Conservation (phyloP, 2,888 invertebrate genomes). For the Sussaba pulchella region DNA sequence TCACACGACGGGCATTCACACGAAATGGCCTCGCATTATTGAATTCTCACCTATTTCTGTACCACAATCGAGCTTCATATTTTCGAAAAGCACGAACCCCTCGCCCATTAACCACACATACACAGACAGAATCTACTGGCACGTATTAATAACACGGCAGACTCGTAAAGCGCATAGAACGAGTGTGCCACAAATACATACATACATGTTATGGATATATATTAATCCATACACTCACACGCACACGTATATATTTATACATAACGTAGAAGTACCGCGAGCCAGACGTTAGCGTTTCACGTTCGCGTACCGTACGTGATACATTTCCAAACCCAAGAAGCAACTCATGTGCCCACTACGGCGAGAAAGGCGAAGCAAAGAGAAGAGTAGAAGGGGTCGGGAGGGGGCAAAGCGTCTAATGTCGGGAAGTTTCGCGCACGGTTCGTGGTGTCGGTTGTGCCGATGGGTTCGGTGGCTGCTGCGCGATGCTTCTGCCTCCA, state of each 20-base stretch:
- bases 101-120: too few species aligned
- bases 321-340: slow-evolving; percentile 50
- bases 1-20: too few species aligned
- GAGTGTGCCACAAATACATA: too few species aligned
- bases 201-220: too few species aligned
- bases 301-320: slow-evolving; percentile 40
- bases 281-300: slow-evolving; percentile 11
- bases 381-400: neutral
- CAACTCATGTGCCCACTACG: slow-evolving; percentile 46
- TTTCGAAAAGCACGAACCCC: too few species aligned
- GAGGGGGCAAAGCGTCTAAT: slow-evolving; percentile 47
- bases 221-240: too few species aligned
- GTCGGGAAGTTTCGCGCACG: slow-evolving; percentile 61
- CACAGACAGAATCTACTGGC: slow-evolving; percentile 8
- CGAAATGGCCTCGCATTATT: too few species aligned
- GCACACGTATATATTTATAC: neutral
- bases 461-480: slow-evolving; percentile 51
- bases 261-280: neutral
- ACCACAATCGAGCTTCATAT: too few species aligned
- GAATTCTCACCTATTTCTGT: too few species aligned
- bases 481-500: slow-evolving; percentile 23
- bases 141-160: slow-evolving; percentile 22
- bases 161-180: slow-evolving; percentile 7
- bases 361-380: too few species aligned
- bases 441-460: slow-evolving; percentile 62